Percentiles rank a stretch among this genome's conserved stretches.
Evolutionary conservation across 2,797 vertebrate genomes (phyloP).

Genomic region (Lepus oiostolus): DNA sequence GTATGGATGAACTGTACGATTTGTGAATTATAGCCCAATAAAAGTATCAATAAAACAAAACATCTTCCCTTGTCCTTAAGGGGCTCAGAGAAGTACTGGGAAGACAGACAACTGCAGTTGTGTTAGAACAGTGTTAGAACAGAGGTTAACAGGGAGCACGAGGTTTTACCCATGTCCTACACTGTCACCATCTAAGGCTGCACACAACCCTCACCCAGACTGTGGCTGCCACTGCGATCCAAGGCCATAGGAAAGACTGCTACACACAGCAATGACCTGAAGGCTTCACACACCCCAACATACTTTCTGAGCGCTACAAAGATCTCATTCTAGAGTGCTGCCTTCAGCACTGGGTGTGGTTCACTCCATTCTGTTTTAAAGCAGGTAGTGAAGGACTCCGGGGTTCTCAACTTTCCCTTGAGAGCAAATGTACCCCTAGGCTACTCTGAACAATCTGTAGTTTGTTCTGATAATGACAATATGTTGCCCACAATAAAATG

Average conservation of each 20-base stretch:
- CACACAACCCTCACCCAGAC: too few relatives aligned
- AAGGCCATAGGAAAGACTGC: background rate
- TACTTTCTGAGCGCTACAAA: background rate
- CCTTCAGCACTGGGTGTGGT: background rate
- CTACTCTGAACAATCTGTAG: background rate
- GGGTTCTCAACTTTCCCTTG: background rate
- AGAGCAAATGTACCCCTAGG: background rate
- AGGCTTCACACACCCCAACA: background rate
- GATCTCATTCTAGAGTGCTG: background rate
- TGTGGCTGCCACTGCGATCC: too few relatives aligned
- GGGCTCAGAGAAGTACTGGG: too few relatives aligned
- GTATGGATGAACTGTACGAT: background rate
- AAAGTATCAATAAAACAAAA: background rate
- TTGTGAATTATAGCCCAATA: background rate
- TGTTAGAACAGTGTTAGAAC: too few relatives aligned
- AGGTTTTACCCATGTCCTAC: too few relatives aligned
- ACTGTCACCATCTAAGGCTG: too few relatives aligned
- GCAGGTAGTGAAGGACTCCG: background rate
- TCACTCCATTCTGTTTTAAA: background rate
- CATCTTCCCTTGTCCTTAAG: too few relatives aligned
- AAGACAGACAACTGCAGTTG: too few relatives aligned
- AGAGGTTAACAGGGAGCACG: too few relatives aligned
- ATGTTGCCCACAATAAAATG: conserved; percentile 1
- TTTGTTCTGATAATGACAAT: conserved; percentile 14
- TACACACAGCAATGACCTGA: background rate